Base-by-base conservation (phyloP, 2,113 vertebrate species). In the Sprattus sprattus region DNA sequence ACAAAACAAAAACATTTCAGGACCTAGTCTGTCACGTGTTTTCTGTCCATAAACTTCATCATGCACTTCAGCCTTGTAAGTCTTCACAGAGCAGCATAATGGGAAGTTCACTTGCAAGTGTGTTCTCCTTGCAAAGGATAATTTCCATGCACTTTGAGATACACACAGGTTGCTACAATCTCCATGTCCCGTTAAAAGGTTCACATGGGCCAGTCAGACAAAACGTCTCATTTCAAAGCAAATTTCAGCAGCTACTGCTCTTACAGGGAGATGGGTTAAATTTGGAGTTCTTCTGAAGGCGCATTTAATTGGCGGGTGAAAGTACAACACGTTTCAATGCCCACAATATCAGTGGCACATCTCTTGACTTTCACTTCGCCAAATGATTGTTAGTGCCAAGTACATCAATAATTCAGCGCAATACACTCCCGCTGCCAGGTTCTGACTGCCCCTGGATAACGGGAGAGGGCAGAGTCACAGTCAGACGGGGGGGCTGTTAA, bases 331-430 rank as follows among this genome's bases (percentile, higher is more conserved):
- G 8, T 75, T 82, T 82, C 25, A 71, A 81, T 78, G 22, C 5
- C 47, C 45, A 50, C 28, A 13, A 18, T 85, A 82, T 90, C 82
- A 81, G 46, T 20, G 32, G 32, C 86, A 49, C 78, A 80, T 82
- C 85, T 88, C 85, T 80, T 84, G 81, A 84, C 84, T 32, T 64
- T 71, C n/a, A 25, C 15, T 80, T 85, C 83, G 88, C 89, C 86
- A 46, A 80, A 84, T 60, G 80, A 87, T 87, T 85, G 88, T 88
- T 84, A 60, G 75, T 87, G 88, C 88, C 87, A 85, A 84, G 80
- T 22, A 78, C 89, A 91, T 94, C 81, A 92, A 93, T 93, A 91
- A 93, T 93, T 92, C 90, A 93, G 82, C 54, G 28, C 60, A 83
- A 86, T 84, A 83, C 83, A 82, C 32, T 90, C 18, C 45, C 15